Conservation (phyloP, 2,888 invertebrate genomes). For the Magallana nippona region DNA sequence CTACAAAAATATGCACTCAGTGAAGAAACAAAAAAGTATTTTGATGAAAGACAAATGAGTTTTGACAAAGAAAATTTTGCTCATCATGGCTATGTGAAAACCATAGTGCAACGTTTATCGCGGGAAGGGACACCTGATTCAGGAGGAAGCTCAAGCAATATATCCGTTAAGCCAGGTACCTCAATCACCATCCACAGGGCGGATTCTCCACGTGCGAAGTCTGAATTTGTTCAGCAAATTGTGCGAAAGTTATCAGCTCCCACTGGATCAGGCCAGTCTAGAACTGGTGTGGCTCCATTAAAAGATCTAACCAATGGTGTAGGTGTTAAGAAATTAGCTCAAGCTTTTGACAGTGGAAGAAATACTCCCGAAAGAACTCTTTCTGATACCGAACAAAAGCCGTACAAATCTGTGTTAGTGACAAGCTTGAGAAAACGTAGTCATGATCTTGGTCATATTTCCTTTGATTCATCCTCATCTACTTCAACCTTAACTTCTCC, state of each 20-base stretch:
- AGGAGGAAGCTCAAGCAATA: slow-evolving; percentile 53
- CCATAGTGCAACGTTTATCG: slow-evolving; percentile 71
- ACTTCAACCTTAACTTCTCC: slow-evolving; percentile 58
- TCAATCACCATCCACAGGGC: slow-evolving; percentile 59
- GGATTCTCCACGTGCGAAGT: slow-evolving; percentile 66
- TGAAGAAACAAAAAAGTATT: slow-evolving; percentile 63
- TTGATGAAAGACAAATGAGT: slow-evolving; percentile 57
- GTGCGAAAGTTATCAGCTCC: slow-evolving; percentile 68
- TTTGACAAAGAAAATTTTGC: slow-evolving; percentile 71
- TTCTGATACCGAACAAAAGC: slow-evolving; percentile 44
- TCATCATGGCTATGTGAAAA: slow-evolving; percentile 69
- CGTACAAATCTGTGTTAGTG: slow-evolving; percentile 37
- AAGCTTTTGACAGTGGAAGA: slow-evolving; percentile 63
- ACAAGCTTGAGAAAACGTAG: slow-evolving; percentile 43
- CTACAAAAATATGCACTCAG: slow-evolving; percentile 69
- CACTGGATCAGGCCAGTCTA: slow-evolving; percentile 61
- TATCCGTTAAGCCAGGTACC: slow-evolving; percentile 55
- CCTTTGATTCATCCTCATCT: slow-evolving; percentile 62
- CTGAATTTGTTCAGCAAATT: slow-evolving; percentile 71
- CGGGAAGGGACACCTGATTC: slow-evolving; percentile 70
- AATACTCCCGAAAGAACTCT: slow-evolving; percentile 47
- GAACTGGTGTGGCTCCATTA: slow-evolving; percentile 55
- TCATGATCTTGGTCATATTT: slow-evolving; percentile 41
- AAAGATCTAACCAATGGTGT: slow-evolving; percentile 72
- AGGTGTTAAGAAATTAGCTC: slow-evolving; percentile 63